phyloP scores from a whole-genome alignment of 2,797 vertebrate species.

The Mormyrops boulengeri region DNA sequence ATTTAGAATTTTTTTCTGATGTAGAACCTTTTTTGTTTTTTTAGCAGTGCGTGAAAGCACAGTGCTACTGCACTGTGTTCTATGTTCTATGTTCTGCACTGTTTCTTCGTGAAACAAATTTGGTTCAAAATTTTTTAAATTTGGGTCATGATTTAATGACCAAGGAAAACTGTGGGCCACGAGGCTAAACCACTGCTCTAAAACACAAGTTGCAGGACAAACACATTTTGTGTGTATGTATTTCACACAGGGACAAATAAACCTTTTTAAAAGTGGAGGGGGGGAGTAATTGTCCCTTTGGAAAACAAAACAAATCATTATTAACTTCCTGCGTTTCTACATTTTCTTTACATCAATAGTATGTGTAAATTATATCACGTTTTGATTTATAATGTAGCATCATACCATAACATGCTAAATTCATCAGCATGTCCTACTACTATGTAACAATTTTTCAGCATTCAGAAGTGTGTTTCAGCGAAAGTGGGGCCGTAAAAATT shows the following conservation, averaged over 20 bases:
- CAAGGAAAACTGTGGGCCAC: not conserved
- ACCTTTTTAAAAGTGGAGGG: not conserved
- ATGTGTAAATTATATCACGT: not conserved
- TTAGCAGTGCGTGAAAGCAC: too few species aligned
- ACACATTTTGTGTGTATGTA: not conserved
- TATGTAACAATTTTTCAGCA: not conserved
- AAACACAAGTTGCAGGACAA: not conserved
- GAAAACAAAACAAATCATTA: not conserved
- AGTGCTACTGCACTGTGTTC: not conserved
- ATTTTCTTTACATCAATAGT: not conserved
- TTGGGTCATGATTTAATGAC: not conserved
- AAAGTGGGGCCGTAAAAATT: not conserved
- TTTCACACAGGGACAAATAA: not conserved
- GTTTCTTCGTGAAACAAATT: not conserved
- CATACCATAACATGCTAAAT: not conserved
- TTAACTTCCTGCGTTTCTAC: not conserved
- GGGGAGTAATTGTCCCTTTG: not conserved
- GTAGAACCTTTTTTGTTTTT: too few species aligned
- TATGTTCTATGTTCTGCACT: not conserved
- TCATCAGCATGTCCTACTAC: not conserved
- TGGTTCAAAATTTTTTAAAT: not conserved
- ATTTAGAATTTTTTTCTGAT: too few species aligned
- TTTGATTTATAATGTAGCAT: not conserved
- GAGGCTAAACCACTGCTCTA: not conserved
- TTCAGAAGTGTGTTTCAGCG: too few species aligned